phyloP scores from a whole-genome alignment of 1,140 invertebrate genomes.

The Coenobita brevimanus region DNA sequence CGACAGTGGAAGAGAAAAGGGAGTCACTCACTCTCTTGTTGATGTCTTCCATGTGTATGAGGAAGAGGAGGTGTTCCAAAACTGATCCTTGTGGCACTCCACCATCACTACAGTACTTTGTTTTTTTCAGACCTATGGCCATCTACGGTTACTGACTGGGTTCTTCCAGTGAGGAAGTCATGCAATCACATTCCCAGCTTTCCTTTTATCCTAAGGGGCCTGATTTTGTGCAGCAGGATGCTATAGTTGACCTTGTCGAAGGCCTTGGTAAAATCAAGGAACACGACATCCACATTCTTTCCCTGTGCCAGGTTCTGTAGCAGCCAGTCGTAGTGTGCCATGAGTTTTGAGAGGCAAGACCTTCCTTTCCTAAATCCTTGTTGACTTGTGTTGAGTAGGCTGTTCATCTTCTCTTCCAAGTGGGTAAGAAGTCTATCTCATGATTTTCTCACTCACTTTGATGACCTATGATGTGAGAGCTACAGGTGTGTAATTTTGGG shows the following conservation, averaged over 20 bases:
- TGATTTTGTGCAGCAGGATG: no score
- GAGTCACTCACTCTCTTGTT: not conserved
- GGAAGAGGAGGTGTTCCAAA: not conserved
- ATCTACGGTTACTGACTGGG: no score
- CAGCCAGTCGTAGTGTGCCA: no score
- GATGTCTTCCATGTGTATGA: not conserved
- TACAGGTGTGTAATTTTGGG: not conserved
- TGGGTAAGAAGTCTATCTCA: conserved; percentile 10
- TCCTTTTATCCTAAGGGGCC: not conserved
- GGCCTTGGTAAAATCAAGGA: no score
- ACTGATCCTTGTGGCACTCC: conserved; percentile 13
- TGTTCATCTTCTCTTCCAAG: conserved; percentile 10
- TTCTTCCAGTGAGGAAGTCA: not conserved
- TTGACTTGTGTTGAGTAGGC: not conserved
- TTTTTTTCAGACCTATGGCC: not conserved
- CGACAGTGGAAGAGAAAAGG: no score
- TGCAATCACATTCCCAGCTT: conserved; percentile 11
- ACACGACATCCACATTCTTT: conserved; percentile 46
- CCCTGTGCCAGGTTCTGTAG: conserved; percentile 30
- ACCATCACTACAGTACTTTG: not conserved
- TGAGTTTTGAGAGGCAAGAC: conserved; percentile 24
- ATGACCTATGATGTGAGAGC: not conserved
- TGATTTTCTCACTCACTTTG: not conserved
- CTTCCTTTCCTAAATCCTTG: conserved; percentile 40
- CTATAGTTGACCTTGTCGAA: no score